phyloP scores from a whole-genome alignment of 1,140 invertebrate species.

The Drosophila gunungcola region DNA sequence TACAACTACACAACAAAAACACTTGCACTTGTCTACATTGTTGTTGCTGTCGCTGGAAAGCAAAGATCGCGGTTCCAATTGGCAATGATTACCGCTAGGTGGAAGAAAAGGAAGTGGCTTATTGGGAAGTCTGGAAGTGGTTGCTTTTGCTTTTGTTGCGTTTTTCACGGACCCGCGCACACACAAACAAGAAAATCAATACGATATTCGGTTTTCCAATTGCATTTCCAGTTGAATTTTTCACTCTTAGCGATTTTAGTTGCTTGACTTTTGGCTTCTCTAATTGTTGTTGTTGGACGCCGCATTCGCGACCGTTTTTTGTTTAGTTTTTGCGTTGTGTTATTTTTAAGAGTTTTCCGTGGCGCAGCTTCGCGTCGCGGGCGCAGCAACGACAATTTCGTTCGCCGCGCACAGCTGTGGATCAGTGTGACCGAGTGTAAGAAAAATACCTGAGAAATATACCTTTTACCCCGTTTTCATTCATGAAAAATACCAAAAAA shows the following conservation, averaged over 20 bases:
- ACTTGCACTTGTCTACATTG: slow-evolving; percentile 52
- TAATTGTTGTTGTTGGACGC: background rate
- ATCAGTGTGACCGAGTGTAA: no score
- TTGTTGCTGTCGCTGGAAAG: slow-evolving; percentile 44
- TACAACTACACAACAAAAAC: slow-evolving; percentile 38
- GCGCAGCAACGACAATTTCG: slow-evolving; percentile 22
- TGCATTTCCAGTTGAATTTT: slow-evolving; percentile 3
- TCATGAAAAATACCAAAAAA: no score
- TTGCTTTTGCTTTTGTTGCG: slow-evolving; percentile 42
- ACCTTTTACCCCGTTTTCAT: no score
- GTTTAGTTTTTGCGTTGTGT: slow-evolving; percentile 17
- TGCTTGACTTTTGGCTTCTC: slow-evolving; percentile 6
- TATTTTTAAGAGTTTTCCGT: slow-evolving; percentile 14
- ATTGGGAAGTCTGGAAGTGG: slow-evolving; percentile 49
- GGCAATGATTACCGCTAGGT: slow-evolving; percentile 22
- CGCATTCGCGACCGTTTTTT: background rate
- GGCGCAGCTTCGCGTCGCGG: slow-evolving; percentile 21
- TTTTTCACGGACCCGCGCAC: slow-evolving; percentile 36
- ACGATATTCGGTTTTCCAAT: slow-evolving; percentile 30
- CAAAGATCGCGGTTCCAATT: slow-evolving; percentile 22
- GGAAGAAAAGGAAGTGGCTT: slow-evolving; percentile 33
- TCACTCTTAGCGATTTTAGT: background rate
- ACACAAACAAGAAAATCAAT: slow-evolving; percentile 72
- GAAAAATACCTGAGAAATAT: no score
- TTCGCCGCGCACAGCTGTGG: slow-evolving; percentile 19